Base-by-base conservation (phyloP, 2,888 invertebrate species). In the Nowickia ferox region DNA sequence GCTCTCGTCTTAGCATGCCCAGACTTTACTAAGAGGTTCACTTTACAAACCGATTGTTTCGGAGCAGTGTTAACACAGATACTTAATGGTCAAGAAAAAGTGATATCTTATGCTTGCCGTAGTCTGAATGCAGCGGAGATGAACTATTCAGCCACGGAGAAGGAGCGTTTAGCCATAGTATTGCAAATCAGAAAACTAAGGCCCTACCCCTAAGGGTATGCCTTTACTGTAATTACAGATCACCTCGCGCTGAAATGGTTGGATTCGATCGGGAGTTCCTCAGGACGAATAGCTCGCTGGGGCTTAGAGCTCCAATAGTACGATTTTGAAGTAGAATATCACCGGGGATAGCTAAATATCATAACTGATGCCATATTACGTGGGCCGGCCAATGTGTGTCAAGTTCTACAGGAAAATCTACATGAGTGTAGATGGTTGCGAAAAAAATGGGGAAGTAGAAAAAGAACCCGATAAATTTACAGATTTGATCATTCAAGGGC, bases 331-430 rank as follows among this genome's bases (percentile, higher is more conserved):
- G 13, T 68, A 4, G 8, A 38, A 2, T 68, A 68, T 9, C 17
- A 40, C 0, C 9, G 1, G 4, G 61, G 61, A 1, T 59, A 59
- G 22, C 8, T 15, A 1, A 72, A 72, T 19, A 38, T 72, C 1
- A n/a, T 48, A 4, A 46, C 42, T 0, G 75, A 63, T 40, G 63
- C 75, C n/a, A n/a, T n/a, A n/a, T n/a, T n/a, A n/a, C n/a, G n/a
- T n/a, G n/a, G n/a, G n/a, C n/a, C n/a, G n/a, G 11, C 15, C 63
- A 13, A 51, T 42, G 51, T 68, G 5, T 68, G 38, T n/a, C 11
- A 51, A 48, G 3, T 19, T 8, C 9, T 59, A 40, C 10, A n/a
- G n/a, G n/a, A n/a, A n/a, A n/a, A n/a, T n/a, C n/a, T n/a, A n/a
- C n/a, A n/a, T n/a, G n/a, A n/a, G n/a, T n/a, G n/a, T n/a, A n/a